These are phyloP conservation scores for Euwallacea similis DNA, from an alignment of 1,140 invertebrate genomes.

Conservation along the genomic window DNA sequence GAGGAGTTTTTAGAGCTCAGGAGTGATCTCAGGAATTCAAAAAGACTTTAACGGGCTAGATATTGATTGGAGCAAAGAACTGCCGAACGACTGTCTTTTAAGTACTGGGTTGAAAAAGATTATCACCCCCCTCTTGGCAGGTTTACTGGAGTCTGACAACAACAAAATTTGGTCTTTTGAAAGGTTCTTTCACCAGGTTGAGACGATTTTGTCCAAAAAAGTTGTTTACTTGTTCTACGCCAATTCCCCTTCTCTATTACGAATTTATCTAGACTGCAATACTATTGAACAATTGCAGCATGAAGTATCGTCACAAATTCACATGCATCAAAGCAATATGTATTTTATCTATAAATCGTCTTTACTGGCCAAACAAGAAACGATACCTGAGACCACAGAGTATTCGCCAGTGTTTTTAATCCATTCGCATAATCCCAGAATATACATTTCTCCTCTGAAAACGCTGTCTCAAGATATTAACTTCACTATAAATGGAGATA, in stretches of 20 bases:
- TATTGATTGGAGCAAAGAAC: constrained; percentile 1
- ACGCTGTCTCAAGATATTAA: not conserved
- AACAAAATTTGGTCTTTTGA: constrained; percentile 18
- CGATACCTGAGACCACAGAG: not conserved
- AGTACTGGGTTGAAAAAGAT: constrained; percentile 6
- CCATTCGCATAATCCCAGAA: not conserved
- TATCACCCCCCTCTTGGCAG: constrained; percentile 7
- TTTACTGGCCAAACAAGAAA: no score
- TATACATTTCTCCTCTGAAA: not conserved
- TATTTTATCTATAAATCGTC: no score
- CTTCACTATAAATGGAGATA: not conserved
- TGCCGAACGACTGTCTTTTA: constrained; percentile 1
- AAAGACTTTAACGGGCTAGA: not conserved
- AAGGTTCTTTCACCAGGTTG: constrained; percentile 6
- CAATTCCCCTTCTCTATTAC: not conserved
- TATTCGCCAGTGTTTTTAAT: not conserved
- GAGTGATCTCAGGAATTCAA: constrained; percentile 15
- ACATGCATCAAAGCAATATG: no score
- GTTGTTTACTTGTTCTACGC: constrained; percentile 4
- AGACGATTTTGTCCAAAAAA: constrained; percentile 1
- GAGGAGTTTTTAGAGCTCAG: not conserved
- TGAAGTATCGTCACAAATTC: not conserved
- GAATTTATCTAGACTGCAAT: not conserved
- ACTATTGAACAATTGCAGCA: not conserved
- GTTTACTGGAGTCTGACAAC: constrained; percentile 5